Evolutionary conservation across 1,140 invertebrate genomes (phyloP), one percentile per base, ranked within the genome.

Genomic region (Euwallacea similis): DNA sequence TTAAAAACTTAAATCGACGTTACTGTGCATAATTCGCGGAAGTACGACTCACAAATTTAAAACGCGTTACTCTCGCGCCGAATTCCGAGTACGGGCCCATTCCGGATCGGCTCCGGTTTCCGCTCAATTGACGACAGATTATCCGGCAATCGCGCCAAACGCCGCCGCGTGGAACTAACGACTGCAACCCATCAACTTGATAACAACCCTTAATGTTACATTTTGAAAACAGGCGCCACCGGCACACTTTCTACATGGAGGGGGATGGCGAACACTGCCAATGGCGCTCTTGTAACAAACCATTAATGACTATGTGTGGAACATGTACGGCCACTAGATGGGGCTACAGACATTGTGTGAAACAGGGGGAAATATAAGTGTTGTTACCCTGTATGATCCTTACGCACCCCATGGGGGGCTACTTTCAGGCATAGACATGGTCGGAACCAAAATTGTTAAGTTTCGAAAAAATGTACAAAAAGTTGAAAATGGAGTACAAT

Each of bases 131-230:
- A 13, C 61, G 63, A n/a, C 33, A 13, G 44, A 16, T 46, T 16
- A 63, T 50, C 66, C 43, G 41, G 55, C 42, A 33, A n/a, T 60
- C 15, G 42, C 58, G 15, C 58, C 42, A 61, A 8, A 13, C 43
- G n/a, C 11, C 69, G 53, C 53, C 61, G 13, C 53, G 33, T 11
- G 9, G 7, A 62, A 56, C 59, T 61, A 70, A 70, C 65, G 42
- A 61, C 53, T 62, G 33, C 41, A 53, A 15, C n/a, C 60, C 64
- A 70, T 70, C 60, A 64, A 61, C 61, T 56, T 70, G 69, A 70
- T 70, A 70, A 70, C 69, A 70, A 70, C 60, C 47, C 61, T 70
- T 64, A 70, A 70, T 70, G 61, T 70, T 70, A 70, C 42, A 70
- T 70, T 70, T 70, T 63, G 46, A 70, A 70, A 70, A 70, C 69